Evolutionary conservation across 2,888 invertebrate species (phyloP).

Genomic region (Pocota personata): DNA sequence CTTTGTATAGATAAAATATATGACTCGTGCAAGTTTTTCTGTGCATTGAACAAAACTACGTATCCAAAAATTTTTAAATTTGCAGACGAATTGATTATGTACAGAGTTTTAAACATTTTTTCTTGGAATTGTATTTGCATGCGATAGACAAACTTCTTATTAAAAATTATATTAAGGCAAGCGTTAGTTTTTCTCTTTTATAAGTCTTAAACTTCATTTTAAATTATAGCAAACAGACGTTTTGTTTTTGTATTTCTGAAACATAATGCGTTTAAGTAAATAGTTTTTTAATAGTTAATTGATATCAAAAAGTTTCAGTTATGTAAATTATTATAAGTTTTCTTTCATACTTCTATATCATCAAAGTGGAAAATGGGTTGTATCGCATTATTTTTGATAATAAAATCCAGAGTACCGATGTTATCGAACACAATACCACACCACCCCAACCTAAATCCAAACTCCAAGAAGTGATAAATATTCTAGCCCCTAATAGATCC

Average conservation of each 20-base stretch:
- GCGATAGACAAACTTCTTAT: not conserved
- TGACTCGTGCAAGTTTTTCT: not conserved
- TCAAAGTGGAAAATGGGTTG: conserved; percentile 90
- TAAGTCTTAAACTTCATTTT: not conserved
- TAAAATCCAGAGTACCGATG: conserved; percentile 93
- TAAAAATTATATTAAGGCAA: conserved; percentile 1
- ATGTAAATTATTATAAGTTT: not conserved
- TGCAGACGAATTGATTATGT: not conserved
- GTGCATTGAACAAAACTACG: conserved; percentile 22
- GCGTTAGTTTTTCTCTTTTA: not conserved
- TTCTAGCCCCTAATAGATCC: conserved; percentile 87
- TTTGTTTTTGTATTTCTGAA: not conserved
- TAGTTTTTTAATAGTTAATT: not conserved
- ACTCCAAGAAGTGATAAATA: conserved; percentile 92
- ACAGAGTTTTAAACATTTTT: not conserved
- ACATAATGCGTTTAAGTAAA: not conserved
- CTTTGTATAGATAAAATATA: conserved; percentile 21
- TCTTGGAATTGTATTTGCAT: conserved; percentile 1
- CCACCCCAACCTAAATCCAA: conserved; percentile 94
- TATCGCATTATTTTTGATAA: conserved; percentile 96
- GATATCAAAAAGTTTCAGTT: not conserved
- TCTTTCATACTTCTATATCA: conserved; percentile 83
- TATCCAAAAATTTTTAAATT: not conserved
- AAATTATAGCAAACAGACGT: not conserved
- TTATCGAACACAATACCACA: conserved; percentile 91